Evolutionary conservation across 2,888 invertebrate species (phyloP), one percentile per base, ranked within the genome.

Genomic region (Zhengitettix transpicula): DNA sequence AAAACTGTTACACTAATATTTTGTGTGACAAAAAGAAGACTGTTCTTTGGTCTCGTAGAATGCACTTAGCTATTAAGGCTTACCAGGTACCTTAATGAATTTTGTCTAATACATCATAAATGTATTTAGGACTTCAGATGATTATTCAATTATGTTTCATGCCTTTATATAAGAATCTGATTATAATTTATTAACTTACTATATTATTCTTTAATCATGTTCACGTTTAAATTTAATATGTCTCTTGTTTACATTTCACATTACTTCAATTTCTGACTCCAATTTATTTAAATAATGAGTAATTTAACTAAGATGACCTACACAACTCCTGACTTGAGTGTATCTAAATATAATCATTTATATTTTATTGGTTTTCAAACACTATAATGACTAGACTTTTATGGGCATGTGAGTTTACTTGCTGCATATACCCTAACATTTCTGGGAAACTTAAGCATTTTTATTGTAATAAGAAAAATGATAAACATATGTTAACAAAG

Each of bases 21-120:
- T 75, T 78, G 65, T 80, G 83, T 55, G 94, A 97, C 70, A 96
- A 95, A 75, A 89, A 89, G 70, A 87, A 89, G 70, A 80, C 83
- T 64, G 74, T 80, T 9, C 74, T 83, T 44, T 97, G 95, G 95
- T 87, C 90, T 11, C 80, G 83, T 67, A 81, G 93, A 65, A 78
- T 95, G 62, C 96, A 97, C 72, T 75, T 93, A 55, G 90, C 89
- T 41, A 73, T 98, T 57, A 78, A 77, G 67, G 82, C 84, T 1
- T 86, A 84, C 72, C 78, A 81, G 71, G 76, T 75, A 63, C 64
- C 67, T 52, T 15, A 47, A 47, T 47, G 3, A 47, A 47, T 14
- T 14, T 28, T n/a, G 28, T 16, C 9, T 17, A 17, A 12, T 53
- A 1, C 11, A 12, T 17, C 9, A 11, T 14, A 47, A 3, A n/a